Evolutionary conservation across 2,797 vertebrate genomes (phyloP), one percentile per base, ranked within the genome.

Genomic region (Hemibagrus guttatus): DNA sequence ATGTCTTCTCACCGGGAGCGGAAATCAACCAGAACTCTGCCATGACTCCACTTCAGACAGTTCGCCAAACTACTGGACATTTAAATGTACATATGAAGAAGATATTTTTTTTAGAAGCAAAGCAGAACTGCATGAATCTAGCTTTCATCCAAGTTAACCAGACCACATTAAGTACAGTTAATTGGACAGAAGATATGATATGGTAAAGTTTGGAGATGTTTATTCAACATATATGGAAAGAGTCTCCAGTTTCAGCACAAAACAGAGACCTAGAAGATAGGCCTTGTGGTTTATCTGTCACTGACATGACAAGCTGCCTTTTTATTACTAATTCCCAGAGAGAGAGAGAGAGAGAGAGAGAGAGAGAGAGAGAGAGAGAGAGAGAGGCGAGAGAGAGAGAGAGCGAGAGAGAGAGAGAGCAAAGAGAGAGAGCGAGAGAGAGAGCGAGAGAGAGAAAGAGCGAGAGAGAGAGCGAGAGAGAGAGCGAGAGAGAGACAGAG

Each of bases 11-110:
- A 81, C 98, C 98, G 84, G 98, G 98, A 87, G 98, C 98, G 86
- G 98, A 99, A 90, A 99, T 98, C 91, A 98, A 94, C 97, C 97
- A 99, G 91, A 99, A 99, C 92, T 99, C 98, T 0, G 96, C 96
- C 97, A 99, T 99, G 93, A 91, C 95, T 94, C 26, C 39, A 2
- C 79, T 64, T 81, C 26, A 80, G 28, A 42, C 46, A 26, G 21
- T 8, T 26, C 76, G 2, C 31, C 76, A 59, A 80, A 5, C 31
- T 54, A 39, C 76, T 26, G 12, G 6, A 58, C 19, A 7, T 26
- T 80, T 14, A 39, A 35, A 59, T 3, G 31, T 9, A 59, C 76
- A 59, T 13, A 23, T 2, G 35, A 13, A 56, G 17, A 9, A 52
- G 26, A 54, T 28, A 56, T 49, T 19, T n/a, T 54, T 21, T 28